Evolutionary conservation across 2,888 invertebrate genomes (phyloP), one percentile per base, ranked within the genome.

Genomic region (Malachius bipustulatus): DNA sequence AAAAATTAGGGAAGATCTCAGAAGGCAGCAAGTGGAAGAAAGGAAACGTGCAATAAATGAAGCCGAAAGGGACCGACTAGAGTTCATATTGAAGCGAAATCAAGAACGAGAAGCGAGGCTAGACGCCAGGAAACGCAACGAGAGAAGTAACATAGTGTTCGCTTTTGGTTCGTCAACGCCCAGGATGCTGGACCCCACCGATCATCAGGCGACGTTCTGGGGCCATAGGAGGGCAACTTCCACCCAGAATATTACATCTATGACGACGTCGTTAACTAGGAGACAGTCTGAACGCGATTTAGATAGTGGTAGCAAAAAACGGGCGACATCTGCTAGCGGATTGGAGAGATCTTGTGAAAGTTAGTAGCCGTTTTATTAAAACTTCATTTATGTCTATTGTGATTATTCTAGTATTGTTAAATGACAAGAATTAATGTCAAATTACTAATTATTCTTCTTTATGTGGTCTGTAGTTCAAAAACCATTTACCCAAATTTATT

Each of bases 151-250:
- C 45, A 68, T 70, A 49, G 82, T 80, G 37, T 90, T 88, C 66
- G 90, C 89, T 36, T 90, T 90, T 65, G 90, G 90, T 40, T 89
- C 88, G 51, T 89, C 88, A 47, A 90, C 88, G 43, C 89, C 90
- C 42, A 71, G 90, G 43, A 75, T 87, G 67, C 68, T 87, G 52
- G 85, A 87, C 59, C 83, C 85, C 36, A 74, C 78, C 41, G 85
- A 87, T 59, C 76, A 81, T 47, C 76, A 76, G 38, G 75, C 79
- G 45, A 74, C 77, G 54, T 87, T 81, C 70, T 88, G 85, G 87
- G 82, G 83, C 46, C 79, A 83, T 59, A 75, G 88, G 63, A 77
- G 87, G 63, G 87, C 88, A 50, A 87, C 88, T 56, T 88, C 88
- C 56, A 88, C 85, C 48, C 83, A 83, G 56, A 88, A 88, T 68